These are phyloP conservation scores for Drosophila sp. DNA, from an alignment of 1,140 invertebrate genomes.

Conservation along the genomic window DNA sequence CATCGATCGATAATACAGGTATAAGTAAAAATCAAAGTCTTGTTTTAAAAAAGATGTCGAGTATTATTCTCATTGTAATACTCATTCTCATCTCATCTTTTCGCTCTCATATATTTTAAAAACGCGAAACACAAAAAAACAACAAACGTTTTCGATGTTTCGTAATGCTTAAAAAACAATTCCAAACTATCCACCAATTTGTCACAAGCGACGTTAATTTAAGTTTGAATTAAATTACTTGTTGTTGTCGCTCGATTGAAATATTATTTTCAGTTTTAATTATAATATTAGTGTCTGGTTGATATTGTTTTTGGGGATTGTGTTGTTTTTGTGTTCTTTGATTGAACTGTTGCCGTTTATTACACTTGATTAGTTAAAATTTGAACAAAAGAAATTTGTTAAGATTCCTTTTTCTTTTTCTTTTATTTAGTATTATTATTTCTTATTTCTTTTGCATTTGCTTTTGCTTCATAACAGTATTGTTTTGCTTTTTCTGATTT, in stretches of 20 bases:
- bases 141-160: slow-evolving; percentile 49
- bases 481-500: slow-evolving; percentile 81
- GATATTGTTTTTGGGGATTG: slow-evolving; percentile 8
- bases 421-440: slow-evolving; percentile 42
- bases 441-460: no score
- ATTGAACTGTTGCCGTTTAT: slow-evolving; percentile 50
- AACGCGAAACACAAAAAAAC: slow-evolving; percentile 49
- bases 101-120: slow-evolving; percentile 41
- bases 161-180: slow-evolving; percentile 40
- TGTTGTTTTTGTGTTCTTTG: slow-evolving; percentile 44
- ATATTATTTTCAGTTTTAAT: not conserved
- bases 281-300: slow-evolving; percentile 8
- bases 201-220: slow-evolving; percentile 21
- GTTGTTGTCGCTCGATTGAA: slow-evolving; percentile 31
- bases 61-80: not conserved
- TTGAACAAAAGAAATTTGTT: slow-evolving; percentile 63
- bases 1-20: slow-evolving; percentile 38
- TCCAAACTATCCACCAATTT: slow-evolving; percentile 31
- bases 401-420: slow-evolving; percentile 52
- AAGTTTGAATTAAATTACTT: not conserved
- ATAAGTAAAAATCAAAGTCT: slow-evolving; percentile 77
- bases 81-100: slow-evolving; percentile 46
- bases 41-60: slow-evolving; percentile 44
- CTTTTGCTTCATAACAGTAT: slow-evolving; percentile 59
- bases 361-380: slow-evolving; percentile 78